Evolutionary conservation across 1,140 invertebrate genomes (phyloP).

Genomic region (Steinernema feltiae): DNA sequence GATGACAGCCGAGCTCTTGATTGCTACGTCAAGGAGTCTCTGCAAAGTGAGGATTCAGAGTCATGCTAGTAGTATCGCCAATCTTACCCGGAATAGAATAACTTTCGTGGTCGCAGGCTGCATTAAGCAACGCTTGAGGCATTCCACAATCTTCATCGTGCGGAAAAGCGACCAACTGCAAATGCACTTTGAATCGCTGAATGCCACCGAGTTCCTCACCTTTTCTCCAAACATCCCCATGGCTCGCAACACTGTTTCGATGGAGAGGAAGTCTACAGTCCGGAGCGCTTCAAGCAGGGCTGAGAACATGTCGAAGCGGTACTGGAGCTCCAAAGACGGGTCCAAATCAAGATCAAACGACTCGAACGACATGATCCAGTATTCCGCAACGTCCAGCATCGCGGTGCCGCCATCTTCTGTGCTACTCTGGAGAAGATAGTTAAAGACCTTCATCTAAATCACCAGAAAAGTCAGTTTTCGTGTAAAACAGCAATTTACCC

Average conservation of each 20-base stretch:
- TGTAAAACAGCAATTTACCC: neutral
- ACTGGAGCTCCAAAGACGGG: neutral
- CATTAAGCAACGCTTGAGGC: neutral
- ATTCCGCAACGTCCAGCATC: neutral
- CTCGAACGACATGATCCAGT: neutral
- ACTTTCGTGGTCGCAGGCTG: neutral
- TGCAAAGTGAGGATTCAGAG: neutral
- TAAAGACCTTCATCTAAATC: conserved; percentile 2
- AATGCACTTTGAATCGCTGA: neutral
- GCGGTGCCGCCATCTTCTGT: neutral
- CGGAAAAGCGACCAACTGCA: neutral
- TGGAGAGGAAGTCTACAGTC: neutral
- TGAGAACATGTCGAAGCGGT: neutral
- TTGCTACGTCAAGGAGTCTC: neutral
- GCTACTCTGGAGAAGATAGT: neutral
- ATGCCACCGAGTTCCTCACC: neutral
- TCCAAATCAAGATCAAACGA: neutral
- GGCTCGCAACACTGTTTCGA: neutral
- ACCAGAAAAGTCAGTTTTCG: neutral
- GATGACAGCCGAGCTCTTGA: neutral
- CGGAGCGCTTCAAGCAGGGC: neutral
- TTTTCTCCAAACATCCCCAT: neutral
- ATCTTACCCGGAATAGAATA: neutral
- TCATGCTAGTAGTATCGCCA: neutral
- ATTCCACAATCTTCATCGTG: neutral